A percentile compares a stretch with the other conserved stretches of the same genome.
Conservation (phyloP, 30 jellyfish, hydroid and myxozoan genomes). For the Turritopsis dohrnii region DNA sequence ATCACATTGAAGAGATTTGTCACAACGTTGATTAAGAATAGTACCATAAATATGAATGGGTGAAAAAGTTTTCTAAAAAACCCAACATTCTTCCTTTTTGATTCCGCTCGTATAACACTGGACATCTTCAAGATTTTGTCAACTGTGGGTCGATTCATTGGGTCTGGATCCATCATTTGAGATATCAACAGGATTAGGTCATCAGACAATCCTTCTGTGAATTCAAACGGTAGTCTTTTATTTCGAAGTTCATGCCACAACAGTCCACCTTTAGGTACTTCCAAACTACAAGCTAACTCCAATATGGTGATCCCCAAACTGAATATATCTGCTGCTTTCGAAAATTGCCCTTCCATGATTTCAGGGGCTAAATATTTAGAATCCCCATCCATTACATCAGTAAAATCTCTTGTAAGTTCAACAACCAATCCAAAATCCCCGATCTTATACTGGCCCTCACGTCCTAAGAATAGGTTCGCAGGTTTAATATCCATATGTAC, state of each 20-base stretch:
- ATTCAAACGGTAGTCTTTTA: conserved; percentile 50
- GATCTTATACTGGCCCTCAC: conserved; percentile 79
- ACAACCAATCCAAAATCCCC: conserved; percentile 92
- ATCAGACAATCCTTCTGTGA: conserved; percentile 63
- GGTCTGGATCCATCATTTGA: conserved; percentile 23
- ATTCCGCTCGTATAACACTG: conserved; percentile 34
- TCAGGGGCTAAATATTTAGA: conserved; percentile 94
- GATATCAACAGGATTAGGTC: conserved; percentile 32
- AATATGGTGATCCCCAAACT: conserved; percentile 85
- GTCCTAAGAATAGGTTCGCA: conserved; percentile 77
- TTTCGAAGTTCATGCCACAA: conserved; percentile 80
- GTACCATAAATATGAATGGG: conserved; percentile 18
- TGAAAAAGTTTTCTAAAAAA: neutral
- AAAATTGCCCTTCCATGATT: conserved; percentile 64
- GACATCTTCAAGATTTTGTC: conserved; percentile 37
- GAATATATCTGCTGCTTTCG: conserved; percentile 82
- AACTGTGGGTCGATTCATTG: conserved; percentile 42
- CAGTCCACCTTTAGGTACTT: conserved; percentile 74
- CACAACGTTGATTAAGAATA: neutral
- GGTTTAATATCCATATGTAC: conserved; percentile 90
- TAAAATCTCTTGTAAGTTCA: conserved; percentile 54
- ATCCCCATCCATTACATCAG: conserved; percentile 91
- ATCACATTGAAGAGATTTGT: neutral
- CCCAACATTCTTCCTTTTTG: neutral
- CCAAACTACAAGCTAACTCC: conserved; percentile 75